Base-by-base conservation (phyloP, 2,888 invertebrate species). In the Leptinotarsa peninsularis region DNA sequence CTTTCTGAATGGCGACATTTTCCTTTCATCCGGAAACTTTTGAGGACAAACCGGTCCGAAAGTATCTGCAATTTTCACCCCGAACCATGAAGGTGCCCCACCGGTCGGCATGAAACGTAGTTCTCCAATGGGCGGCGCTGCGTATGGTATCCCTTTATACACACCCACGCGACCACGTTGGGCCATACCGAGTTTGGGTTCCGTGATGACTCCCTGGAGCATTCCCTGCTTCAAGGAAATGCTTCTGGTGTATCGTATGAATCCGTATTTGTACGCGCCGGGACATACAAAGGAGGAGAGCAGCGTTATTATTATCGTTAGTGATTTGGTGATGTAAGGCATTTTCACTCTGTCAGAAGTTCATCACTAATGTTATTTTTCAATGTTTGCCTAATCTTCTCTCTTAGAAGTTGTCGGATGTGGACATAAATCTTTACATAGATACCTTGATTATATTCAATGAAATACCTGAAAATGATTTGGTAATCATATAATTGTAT, bases 1-100 rank as follows among this genome's bases (percentile, higher is more conserved):
- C 85, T 92, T 92, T 58, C 94, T 90, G n/a, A 91, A 93, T 77
- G 91, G 89, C 1, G 92, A 91, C 81, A 93, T 92, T 82, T 90
- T 91, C 81, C 91, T 92, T 82, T 92, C 89, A 74, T 91, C 90
- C 5, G 96, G 96, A 79, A 95, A 89, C 70, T 92, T 91, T 89
- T 97, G 97, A 0, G 96, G 96, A 87, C 97, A 98, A 4, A 96
- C 97, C 0, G 96, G 94, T 7, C 93, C 93, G 81, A 95, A 93
- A 74, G 89, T 91, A 18, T 92, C 92, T 5, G 94, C 94, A 87
- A 91, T 91, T 85, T 91, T 92, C 2, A 93, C 89, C 0, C 92
- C 93, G 7, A 92, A 89, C 97, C 97, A 96, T 0, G 94, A 93
- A 71, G 94, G 92, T 0, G 96, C 95, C 72, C 93, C 94, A 63